phyloP scores from a whole-genome alignment of 2,113 vertebrate species.

The Myrmecobius fasciatus region DNA sequence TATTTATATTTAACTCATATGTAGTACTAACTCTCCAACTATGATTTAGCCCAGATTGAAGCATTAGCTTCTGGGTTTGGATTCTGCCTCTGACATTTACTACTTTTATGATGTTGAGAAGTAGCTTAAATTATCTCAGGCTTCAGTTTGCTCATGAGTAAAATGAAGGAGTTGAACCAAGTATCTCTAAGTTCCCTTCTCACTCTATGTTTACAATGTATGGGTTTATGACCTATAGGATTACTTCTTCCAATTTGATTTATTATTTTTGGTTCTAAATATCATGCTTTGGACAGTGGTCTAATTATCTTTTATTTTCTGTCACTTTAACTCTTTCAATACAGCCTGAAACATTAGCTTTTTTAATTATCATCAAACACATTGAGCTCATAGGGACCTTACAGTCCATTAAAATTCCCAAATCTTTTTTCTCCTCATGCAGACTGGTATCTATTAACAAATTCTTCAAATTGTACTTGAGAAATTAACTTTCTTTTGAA shows the following conservation, averaged over 20 bases:
- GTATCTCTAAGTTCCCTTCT: background rate
- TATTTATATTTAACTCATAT: constrained; percentile 48
- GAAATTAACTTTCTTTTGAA: background rate
- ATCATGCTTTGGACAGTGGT: constrained; percentile 11
- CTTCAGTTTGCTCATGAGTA: background rate
- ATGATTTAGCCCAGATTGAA: background rate
- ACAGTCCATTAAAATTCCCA: background rate
- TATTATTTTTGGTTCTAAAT: constrained; percentile 52
- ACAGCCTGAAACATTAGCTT: background rate
- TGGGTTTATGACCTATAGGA: background rate
- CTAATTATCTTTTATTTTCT: background rate
- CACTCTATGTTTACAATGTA: background rate
- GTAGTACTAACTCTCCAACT: background rate
- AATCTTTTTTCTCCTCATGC: background rate
- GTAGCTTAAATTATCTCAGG: background rate
- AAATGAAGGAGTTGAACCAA: background rate
- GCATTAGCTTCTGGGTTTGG: background rate
- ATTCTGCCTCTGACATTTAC: background rate
- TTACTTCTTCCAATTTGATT: constrained; percentile 53
- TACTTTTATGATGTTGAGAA: background rate
- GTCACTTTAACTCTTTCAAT: background rate
- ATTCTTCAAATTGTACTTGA: background rate
- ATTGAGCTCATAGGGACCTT: background rate
- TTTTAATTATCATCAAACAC: background rate
- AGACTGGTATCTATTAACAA: background rate